Evolutionary conservation across 2,888 invertebrate species (phyloP), one percentile per base, ranked within the genome.

Genomic region (Temnothorax unifasciatus): DNA sequence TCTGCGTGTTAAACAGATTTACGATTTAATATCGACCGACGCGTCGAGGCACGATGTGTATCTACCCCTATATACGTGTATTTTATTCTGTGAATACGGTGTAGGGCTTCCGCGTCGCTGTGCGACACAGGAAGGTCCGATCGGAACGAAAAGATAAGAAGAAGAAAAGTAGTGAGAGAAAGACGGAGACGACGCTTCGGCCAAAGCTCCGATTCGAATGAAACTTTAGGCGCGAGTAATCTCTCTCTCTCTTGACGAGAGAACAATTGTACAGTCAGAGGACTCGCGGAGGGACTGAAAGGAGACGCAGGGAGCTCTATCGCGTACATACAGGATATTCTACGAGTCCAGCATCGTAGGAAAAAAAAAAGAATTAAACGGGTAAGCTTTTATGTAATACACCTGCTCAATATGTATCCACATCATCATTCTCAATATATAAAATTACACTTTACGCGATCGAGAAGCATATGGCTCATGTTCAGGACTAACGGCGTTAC

Each of bases 71-170:
- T 91, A 87, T 91, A 90, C 87, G 74, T 88, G 88, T 90, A 91
- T 85, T 91, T 90, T 90, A 90, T 90, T 90, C 90, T 90, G 87
- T 88, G 91, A 90, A 90, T 91, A 91, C 85, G 83, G 85, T 91
- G 29, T 50, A 87, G 87, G 57, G 77, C 88, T 90, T 91, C 91
- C 90, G 76, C 83, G 87, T 90, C 88, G 90, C 90, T 90, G 90
- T 90, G 90, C 90, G 90, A 90, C 87, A 86, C 86, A 87, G 81
- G 88, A 90, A 90, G 86, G 83, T 88, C 68, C 86, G 79, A 82
- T 66, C 75, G 41, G n/a, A 15, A 50, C 18, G 29, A 6, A 38
- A 41, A n/a, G 4, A n/a, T 15, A 29, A 68, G 13, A 50, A n/a
- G 47, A 44, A 34, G 11, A 18, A 50, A 44, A n/a, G n/a, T n/a